These are phyloP conservation scores for Acanthosoma haemorrhoidale DNA, from an alignment of 2,888 invertebrate genomes.

Conservation along the genomic window DNA sequence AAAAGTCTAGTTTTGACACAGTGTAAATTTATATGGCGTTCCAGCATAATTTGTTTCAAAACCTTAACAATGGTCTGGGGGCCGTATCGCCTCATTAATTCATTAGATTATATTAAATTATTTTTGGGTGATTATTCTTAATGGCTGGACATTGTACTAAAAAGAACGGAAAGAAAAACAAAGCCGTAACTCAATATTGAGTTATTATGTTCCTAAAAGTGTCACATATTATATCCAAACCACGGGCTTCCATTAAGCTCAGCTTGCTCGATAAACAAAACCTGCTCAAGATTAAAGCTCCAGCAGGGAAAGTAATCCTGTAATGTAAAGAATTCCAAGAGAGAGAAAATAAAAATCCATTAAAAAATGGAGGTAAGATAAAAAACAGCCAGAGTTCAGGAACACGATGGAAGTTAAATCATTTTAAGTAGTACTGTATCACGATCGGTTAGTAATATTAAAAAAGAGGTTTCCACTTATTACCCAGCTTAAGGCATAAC, in stretches of 20 bases:
- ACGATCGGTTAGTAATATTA: neutral
- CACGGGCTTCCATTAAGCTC: neutral
- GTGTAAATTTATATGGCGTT: too few relatives aligned
- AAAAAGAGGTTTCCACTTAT: neutral
- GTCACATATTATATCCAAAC: neutral
- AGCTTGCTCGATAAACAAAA: neutral
- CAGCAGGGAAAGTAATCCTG: neutral
- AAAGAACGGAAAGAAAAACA: too few relatives aligned
- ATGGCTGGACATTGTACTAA: too few relatives aligned
- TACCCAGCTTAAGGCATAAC: too few relatives aligned
- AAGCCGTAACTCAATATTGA: constrained; percentile 7
- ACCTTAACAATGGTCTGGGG: too few relatives aligned
- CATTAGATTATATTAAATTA: too few relatives aligned
- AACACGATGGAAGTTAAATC: too few relatives aligned
- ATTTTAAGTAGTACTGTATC: neutral
- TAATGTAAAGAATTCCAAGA: neutral
- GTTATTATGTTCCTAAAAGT: neutral
- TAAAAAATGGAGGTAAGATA: neutral
- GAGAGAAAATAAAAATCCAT: too few relatives aligned
- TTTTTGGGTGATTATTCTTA: too few relatives aligned
- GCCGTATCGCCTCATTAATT: too few relatives aligned
- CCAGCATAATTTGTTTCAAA: too few relatives aligned
- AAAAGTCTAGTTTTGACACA: too few relatives aligned
- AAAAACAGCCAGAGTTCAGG: neutral
- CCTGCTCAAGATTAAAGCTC: neutral